phyloP scores from a whole-genome alignment of 2,113 vertebrate species.

The Donacobius atricapilla region DNA sequence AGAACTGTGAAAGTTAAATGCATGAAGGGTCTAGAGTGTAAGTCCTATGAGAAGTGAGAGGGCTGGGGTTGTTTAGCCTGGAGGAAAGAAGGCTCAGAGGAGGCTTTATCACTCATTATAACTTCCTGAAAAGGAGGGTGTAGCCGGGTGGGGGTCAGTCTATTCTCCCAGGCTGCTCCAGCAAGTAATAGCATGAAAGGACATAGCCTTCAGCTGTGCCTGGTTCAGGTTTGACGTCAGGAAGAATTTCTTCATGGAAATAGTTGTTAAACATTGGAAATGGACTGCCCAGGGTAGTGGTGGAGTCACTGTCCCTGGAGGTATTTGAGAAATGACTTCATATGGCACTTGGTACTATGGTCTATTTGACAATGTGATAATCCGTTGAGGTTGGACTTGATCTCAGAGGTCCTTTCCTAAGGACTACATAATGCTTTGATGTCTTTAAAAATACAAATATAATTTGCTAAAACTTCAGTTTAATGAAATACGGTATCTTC shows the following conservation, averaged over 20 bases:
- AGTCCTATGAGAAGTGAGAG: neutral
- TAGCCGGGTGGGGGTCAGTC: fast-evolving
- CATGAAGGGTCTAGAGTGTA: neutral
- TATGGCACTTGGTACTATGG: neutral
- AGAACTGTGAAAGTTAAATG: neutral
- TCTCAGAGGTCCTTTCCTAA: neutral
- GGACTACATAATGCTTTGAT: neutral
- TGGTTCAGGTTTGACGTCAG: neutral
- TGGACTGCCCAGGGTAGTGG: neutral
- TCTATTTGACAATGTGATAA: neutral
- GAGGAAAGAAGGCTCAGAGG: neutral
- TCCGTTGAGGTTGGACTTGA: neutral
- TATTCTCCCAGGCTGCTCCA: neutral
- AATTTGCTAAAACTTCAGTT: neutral
- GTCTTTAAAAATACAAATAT: neutral
- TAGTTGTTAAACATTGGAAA: neutral
- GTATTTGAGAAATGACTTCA: neutral
- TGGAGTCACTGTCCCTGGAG: neutral
- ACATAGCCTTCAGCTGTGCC: neutral
- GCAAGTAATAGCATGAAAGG: neutral
- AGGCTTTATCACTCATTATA: neutral
- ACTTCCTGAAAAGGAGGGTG: neutral
- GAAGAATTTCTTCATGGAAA: neutral
- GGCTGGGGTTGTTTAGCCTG: neutral
- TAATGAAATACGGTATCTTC: neutral